Evolutionary conservation across 2,113 vertebrate genomes (phyloP).

Genomic region (Dromas ardeola): DNA sequence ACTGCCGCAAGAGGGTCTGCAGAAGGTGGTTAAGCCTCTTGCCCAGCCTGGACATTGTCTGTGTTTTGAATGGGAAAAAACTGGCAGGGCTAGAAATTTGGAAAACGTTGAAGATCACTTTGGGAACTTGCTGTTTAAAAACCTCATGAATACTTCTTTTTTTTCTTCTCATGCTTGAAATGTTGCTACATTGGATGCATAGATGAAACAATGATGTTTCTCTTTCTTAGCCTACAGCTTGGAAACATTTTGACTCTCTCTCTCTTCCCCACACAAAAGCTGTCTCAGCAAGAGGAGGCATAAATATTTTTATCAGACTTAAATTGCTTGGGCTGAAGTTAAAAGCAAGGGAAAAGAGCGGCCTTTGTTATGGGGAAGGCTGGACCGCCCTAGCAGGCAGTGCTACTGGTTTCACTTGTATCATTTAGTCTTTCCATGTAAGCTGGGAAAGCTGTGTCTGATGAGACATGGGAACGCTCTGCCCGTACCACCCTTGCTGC

Average conservation of each 20-base stretch:
- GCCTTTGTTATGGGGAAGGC: not conserved
- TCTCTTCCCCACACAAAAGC: constrained; percentile 20
- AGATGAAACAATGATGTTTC: not conserved
- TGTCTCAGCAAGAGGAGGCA: not conserved
- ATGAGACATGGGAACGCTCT: not conserved
- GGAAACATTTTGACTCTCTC: not conserved
- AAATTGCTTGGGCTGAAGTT: constrained; percentile 25
- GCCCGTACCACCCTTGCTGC: not conserved
- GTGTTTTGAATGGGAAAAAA: not conserved
- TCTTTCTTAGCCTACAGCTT: not conserved
- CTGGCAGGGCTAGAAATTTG: not conserved
- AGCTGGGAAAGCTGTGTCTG: not conserved
- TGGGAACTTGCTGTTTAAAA: not conserved
- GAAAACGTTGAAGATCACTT: not conserved
- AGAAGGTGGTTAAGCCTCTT: not conserved
- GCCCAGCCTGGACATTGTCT: not conserved
- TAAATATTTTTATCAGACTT: constrained; percentile 49
- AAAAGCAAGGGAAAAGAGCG: not conserved
- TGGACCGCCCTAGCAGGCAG: not conserved
- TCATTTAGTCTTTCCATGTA: not conserved
- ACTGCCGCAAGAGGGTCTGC: not conserved
- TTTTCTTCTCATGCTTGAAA: not conserved
- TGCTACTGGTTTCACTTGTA: constrained; percentile 36
- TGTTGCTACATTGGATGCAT: not conserved
- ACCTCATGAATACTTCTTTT: not conserved